Conservation (phyloP, 2,797 vertebrate species). For the Rhinogobio ventralis region DNA sequence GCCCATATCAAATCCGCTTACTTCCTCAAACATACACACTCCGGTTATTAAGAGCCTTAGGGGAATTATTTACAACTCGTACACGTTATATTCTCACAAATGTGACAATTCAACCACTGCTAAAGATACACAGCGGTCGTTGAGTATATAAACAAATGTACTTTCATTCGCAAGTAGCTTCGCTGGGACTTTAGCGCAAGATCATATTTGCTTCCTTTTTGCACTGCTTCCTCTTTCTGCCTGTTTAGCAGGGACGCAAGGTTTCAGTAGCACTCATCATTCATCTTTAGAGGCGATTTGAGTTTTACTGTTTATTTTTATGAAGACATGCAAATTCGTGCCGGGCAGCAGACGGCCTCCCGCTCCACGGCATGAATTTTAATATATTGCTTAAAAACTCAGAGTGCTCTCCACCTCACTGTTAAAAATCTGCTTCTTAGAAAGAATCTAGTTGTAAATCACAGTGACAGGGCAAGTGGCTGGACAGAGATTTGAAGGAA, state of each 20-base stretch:
- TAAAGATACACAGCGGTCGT: conserved; percentile 2
- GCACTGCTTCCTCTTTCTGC: conserved; percentile 22
- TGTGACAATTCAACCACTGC: background rate
- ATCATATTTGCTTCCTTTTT: background rate
- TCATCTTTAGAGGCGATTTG: conserved; percentile 40
- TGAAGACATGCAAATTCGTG: conserved; percentile 43
- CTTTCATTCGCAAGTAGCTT: conserved; percentile 9
- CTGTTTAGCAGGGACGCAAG: background rate
- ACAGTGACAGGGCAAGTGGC: conserved; percentile 14
- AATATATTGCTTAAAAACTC: conserved; percentile 50
- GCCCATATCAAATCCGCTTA: conserved; percentile 22
- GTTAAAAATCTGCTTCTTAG: conserved; percentile 40
- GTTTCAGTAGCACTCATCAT: conserved; percentile 12
- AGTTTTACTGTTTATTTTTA: conserved; percentile 52
- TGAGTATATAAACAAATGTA: background rate
- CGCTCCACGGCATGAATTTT: conserved; percentile 38
- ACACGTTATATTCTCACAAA: conserved; percentile 18
- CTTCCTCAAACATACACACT: conserved; percentile 28
- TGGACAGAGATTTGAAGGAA: background rate
- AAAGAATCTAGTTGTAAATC: conserved; percentile 44
- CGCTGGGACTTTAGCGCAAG: background rate
- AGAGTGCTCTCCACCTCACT: conserved; percentile 6
- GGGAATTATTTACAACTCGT: conserved; percentile 41
- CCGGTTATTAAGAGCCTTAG: conserved; percentile 27
- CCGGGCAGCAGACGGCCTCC: conserved; percentile 20